Evolutionary conservation across 2,888 invertebrate genomes (phyloP).

Genomic region (Mythimna impura): DNA sequence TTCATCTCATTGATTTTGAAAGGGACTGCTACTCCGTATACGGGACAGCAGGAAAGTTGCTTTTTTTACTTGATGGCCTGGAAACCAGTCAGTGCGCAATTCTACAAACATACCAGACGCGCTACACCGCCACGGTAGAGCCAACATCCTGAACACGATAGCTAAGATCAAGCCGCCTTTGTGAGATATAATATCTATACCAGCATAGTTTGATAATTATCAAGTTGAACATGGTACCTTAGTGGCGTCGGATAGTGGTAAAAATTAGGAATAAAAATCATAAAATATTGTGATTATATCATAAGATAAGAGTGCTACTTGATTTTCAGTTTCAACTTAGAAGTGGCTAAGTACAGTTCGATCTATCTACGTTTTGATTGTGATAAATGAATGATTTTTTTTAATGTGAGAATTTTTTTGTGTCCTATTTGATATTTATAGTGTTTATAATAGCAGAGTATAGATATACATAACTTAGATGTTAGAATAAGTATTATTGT

Average conservation of each 20-base stretch:
- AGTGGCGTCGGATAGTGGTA: background rate
- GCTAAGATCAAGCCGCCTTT: no score
- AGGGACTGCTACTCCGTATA: no score
- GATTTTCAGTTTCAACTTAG: conserved; percentile 25
- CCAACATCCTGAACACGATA: no score
- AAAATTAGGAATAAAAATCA: conserved; percentile 5
- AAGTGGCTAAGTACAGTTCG: conserved; percentile 55
- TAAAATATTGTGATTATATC: conserved; percentile 14
- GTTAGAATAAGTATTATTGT: conserved; percentile 54
- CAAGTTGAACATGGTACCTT: conserved; percentile 10
- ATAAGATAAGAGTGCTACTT: conserved; percentile 41
- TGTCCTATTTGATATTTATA: conserved; percentile 53
- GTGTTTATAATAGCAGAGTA: conserved; percentile 51
- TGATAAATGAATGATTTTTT: conserved; percentile 57
- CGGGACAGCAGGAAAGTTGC: no score
- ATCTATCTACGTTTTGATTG: conserved; percentile 55
- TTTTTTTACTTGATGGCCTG: no score
- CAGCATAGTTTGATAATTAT: background rate
- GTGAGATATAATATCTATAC: background rate
- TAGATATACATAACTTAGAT: conserved; percentile 44
- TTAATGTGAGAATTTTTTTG: conserved; percentile 42
- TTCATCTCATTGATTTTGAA: no score
- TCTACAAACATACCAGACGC: no score
- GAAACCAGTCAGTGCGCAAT: no score
- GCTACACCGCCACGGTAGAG: no score